Evolutionary conservation across 2,797 vertebrate genomes (phyloP).

Genomic region (Martes flavigula): DNA sequence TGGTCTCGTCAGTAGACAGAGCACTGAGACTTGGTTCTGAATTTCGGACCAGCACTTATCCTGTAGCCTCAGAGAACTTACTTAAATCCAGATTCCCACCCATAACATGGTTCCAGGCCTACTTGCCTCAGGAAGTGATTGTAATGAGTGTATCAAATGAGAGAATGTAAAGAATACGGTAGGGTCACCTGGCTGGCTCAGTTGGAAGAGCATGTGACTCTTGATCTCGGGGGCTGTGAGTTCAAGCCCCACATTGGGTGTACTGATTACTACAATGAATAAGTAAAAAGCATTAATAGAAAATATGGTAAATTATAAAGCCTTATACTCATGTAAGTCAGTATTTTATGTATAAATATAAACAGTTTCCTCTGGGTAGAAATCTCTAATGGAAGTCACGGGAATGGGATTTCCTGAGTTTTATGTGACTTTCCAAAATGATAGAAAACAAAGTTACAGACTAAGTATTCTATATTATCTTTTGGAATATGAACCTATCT

Average conservation of each 20-base stretch:
- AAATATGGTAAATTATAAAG: neutral
- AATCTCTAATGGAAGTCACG: neutral
- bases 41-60: neutral
- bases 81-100: neutral
- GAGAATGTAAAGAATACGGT: neutral
- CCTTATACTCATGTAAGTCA: neutral
- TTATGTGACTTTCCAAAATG: constrained; percentile 18
- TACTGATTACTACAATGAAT: neutral
- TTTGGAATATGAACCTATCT: neutral
- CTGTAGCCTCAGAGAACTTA: neutral
- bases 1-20: neutral
- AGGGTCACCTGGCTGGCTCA: neutral
- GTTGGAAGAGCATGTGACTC: neutral
- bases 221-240: neutral
- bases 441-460: neutral
- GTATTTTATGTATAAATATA: neutral
- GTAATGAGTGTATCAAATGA: neutral
- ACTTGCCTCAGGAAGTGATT: neutral
- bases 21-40: neutral
- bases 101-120: neutral
- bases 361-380: neutral
- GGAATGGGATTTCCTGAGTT: neutral
- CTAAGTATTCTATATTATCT: neutral
- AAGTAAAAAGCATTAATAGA: neutral
- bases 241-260: neutral